phyloP scores from a whole-genome alignment of 2,113 vertebrate genomes.

The Sceloporus undulatus region DNA sequence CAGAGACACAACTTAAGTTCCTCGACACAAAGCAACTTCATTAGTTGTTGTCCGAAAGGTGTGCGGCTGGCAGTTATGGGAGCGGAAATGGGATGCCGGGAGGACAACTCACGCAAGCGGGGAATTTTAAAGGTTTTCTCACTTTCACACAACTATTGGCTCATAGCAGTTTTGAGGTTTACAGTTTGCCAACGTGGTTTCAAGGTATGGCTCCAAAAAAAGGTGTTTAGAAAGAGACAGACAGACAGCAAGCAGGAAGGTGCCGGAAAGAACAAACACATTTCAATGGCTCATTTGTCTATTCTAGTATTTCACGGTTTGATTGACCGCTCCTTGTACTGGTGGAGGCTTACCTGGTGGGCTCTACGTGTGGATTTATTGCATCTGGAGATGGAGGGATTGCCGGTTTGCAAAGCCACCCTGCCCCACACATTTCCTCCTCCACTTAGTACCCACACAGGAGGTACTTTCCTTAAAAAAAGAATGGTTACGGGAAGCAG shows the following conservation, averaged over 20 bases:
- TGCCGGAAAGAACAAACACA: constrained; percentile 55
- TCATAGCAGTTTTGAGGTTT: constrained; percentile 71
- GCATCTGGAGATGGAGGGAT: neutral
- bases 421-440: neutral
- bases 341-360: too few relatives aligned
- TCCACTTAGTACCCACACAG: neutral
- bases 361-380: neutral
- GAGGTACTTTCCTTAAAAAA: constrained; percentile 25
- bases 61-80: constrained; percentile 10
- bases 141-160: constrained; percentile 64
- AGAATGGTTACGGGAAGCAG: neutral
- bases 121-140: constrained; percentile 33
- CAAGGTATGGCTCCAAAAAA: constrained; percentile 75
- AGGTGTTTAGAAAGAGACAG: constrained; percentile 61
- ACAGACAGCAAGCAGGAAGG: constrained; percentile 53
- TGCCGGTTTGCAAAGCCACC: neutral
- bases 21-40: constrained; percentile 63
- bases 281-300: constrained; percentile 60
- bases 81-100: neutral
- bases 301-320: neutral
- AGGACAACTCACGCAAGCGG: constrained; percentile 28
- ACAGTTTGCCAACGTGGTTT: constrained; percentile 36
- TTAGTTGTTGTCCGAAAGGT: constrained; percentile 49
- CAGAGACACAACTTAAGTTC: constrained; percentile 50
- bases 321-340: neutral